phyloP scores from a whole-genome alignment of 1,140 invertebrate genomes.

The Papilio machaon region DNA sequence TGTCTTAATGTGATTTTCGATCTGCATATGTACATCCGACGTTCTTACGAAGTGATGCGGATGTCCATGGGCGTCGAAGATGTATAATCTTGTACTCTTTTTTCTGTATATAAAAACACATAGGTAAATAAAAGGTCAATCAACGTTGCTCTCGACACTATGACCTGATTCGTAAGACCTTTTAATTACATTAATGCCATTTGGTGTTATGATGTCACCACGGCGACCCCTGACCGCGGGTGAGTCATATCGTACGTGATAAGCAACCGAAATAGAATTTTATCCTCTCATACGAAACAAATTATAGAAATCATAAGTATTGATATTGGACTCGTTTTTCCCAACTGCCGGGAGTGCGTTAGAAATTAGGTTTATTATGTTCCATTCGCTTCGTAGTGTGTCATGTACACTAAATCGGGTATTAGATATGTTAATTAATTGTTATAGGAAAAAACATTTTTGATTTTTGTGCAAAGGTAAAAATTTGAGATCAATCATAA shows the following conservation, averaged over 20 bases:
- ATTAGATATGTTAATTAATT: no score
- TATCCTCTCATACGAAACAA: conserved; percentile 38
- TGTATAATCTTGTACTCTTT: neutral
- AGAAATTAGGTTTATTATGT: no score
- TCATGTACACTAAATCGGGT: no score
- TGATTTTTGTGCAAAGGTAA: no score
- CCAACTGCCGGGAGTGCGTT: no score
- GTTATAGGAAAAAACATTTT: no score
- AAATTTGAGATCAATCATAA: no score
- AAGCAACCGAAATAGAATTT: conserved; percentile 29
- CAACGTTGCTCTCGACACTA: conserved; percentile 13
- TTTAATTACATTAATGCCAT: conserved; percentile 44
- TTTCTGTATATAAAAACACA: neutral
- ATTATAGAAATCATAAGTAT: neutral
- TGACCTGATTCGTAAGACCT: conserved; percentile 40
- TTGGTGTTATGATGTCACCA: conserved; percentile 43
- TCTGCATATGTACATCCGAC: no score
- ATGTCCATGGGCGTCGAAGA: no score
- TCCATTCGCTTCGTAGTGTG: no score
- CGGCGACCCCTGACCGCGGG: conserved; percentile 39
- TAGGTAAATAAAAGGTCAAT: neutral
- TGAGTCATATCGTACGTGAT: conserved; percentile 23
- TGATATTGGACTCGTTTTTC: neutral
- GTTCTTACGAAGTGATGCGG: no score
- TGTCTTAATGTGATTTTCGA: no score